Evolutionary conservation across 2,888 invertebrate genomes (phyloP).

Genomic region (Phymatocera aterrima): DNA sequence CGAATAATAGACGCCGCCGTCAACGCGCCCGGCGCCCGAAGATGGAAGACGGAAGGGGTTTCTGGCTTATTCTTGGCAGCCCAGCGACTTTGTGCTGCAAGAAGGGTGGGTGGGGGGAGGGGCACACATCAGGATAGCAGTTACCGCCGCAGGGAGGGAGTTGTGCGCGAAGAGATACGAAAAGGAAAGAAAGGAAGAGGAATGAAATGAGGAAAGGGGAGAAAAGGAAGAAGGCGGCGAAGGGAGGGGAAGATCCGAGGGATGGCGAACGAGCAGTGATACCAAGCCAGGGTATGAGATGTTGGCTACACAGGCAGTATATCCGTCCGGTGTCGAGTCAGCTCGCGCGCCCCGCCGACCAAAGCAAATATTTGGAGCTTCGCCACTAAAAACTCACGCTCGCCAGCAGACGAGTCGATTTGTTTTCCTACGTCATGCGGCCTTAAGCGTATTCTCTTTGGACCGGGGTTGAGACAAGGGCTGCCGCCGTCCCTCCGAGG

Average conservation of each 20-base stretch:
- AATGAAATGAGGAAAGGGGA: slow-evolving; percentile 35
- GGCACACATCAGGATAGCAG: slow-evolving; percentile 5
- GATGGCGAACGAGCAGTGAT: slow-evolving; percentile 55
- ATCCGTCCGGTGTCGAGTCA: slow-evolving; percentile 51
- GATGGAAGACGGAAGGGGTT: slow-evolving; percentile 35
- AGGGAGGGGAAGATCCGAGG: slow-evolving; percentile 47
- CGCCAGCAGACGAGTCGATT: slow-evolving; percentile 72
- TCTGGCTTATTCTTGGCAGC: slow-evolving; percentile 33
- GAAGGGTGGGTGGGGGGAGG: not conserved
- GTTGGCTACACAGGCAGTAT: slow-evolving; percentile 48
- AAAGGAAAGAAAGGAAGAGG: not conserved
- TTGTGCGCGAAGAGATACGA: not conserved
- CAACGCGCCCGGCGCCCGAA: slow-evolving; percentile 8
- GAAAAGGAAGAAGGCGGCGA: slow-evolving; percentile 23
- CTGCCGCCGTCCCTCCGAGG: not conserved
- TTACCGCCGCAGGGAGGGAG: not conserved
- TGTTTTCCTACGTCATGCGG: slow-evolving; percentile 69
- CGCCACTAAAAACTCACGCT: slow-evolving; percentile 73
- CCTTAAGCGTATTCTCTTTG: slow-evolving; percentile 55
- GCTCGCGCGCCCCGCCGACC: slow-evolving; percentile 60
- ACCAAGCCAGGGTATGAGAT: slow-evolving; percentile 37
- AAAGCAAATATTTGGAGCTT: slow-evolving; percentile 73
- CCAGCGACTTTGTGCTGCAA: slow-evolving; percentile 14
- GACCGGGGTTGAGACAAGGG: not conserved
- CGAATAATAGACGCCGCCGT: slow-evolving; percentile 36